Percentiles rank a stretch among this genome's conserved stretches.
Conservation (phyloP, 2,888 invertebrate genomes). For the Drosophila mayaguana region DNA sequence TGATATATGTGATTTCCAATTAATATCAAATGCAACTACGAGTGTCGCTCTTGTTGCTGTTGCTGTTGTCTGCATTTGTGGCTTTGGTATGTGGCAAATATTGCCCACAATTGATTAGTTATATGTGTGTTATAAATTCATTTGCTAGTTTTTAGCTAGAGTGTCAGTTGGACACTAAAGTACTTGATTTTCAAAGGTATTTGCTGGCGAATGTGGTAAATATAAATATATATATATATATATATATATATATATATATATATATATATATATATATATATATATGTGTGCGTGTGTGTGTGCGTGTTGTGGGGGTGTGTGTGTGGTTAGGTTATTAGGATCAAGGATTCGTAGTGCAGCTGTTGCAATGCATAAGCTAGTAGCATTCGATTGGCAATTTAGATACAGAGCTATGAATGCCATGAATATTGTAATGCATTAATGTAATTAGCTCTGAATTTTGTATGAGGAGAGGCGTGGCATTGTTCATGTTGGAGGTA, state of each 20-base stretch:
- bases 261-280: too few species aligned
- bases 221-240: too few species aligned
- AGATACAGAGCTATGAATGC: background rate
- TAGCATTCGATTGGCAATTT: background rate
- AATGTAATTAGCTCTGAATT: too few species aligned
- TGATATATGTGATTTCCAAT: slow-evolving; percentile 58
- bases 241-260: too few species aligned
- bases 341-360: background rate
- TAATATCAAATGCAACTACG: slow-evolving; percentile 49
- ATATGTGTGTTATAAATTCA: slow-evolving; percentile 17
- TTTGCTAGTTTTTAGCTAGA: slow-evolving; percentile 7
- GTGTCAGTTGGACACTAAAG: background rate
- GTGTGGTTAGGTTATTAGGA: background rate
- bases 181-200: background rate
- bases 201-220: background rate
- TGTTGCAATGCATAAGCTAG: slow-evolving; percentile 4
- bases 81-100: slow-evolving; percentile 15
- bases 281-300: background rate
- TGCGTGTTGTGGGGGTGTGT: background rate
- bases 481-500: too few species aligned
- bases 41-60: slow-evolving; percentile 8
- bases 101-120: slow-evolving; percentile 48
- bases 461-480: too few species aligned
- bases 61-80: slow-evolving; percentile 32
- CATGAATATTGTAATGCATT: background rate